Conservation (phyloP, 2,113 vertebrate species). For the Pseudorectes ferrugineus region DNA sequence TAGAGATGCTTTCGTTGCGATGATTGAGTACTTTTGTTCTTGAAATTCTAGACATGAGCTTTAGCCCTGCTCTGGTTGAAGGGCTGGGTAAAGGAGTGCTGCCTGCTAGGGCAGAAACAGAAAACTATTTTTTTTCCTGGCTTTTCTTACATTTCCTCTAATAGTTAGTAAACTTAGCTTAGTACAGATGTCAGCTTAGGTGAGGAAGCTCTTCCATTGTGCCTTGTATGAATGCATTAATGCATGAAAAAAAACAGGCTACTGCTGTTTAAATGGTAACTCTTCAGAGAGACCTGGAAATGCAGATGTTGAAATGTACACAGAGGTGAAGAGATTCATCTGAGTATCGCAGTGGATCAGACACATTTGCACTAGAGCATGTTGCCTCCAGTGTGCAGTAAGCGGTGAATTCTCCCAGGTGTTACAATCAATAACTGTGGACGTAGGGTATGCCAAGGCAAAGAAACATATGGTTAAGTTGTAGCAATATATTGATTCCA, state of each 20-base stretch:
- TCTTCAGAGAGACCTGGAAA: not conserved
- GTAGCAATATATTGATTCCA: not conserved
- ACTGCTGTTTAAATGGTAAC: not conserved
- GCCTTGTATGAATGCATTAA: not conserved
- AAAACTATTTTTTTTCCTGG: not conserved
- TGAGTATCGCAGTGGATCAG: rapidly evolving
- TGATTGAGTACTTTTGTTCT: not conserved
- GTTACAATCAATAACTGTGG: rapidly evolving
- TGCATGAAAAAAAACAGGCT: not conserved
- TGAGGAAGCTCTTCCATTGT: not conserved
- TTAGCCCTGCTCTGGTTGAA: not conserved
- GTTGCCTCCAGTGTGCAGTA: not conserved
- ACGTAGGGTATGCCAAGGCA: no score
- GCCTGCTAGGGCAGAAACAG: not conserved
- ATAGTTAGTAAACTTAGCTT: not conserved
- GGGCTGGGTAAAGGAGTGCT: not conserved
- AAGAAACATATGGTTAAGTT: not conserved
- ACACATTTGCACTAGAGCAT: rapidly evolving
- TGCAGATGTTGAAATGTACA: not conserved
- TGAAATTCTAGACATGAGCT: not conserved
- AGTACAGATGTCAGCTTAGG: not conserved
- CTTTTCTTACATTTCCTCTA: not conserved
- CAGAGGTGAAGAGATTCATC: not conserved
- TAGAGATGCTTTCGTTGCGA: not conserved
- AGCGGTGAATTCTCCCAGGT: not conserved